These are phyloP conservation scores for Ylistrum balloti DNA, from an alignment of 1,140 invertebrate genomes.

Conservation along the genomic window DNA sequence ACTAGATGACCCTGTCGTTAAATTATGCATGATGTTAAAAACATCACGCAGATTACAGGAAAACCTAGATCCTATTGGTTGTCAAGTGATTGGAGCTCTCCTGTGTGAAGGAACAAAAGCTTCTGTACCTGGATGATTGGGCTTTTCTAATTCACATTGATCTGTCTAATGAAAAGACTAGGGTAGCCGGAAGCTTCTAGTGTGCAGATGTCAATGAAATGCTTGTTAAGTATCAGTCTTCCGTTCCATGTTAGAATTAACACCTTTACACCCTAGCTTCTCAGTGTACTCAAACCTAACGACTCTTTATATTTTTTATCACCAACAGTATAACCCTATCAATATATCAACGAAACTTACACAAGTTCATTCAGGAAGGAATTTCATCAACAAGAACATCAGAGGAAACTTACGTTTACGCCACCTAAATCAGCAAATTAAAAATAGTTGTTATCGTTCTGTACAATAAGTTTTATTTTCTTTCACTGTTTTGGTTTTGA, in stretches of 20 bases:
- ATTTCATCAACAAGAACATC: not conserved
- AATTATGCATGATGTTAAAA: slow-evolving; percentile 36
- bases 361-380: not conserved
- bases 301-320: not conserved
- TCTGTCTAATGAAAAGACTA: slow-evolving; percentile 17
- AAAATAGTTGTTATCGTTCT: too few species aligned
- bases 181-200: slow-evolving; percentile 11
- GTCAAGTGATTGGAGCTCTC: slow-evolving; percentile 19
- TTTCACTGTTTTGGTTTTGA: too few species aligned
- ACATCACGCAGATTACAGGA: slow-evolving; percentile 3
- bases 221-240: not conserved
- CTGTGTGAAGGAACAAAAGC: slow-evolving; percentile 6
- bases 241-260: not conserved
- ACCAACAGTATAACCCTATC: too few species aligned
- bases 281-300: not conserved
- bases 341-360: not conserved
- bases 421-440: too few species aligned
- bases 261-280: not conserved
- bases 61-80: not conserved
- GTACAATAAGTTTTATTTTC: too few species aligned
- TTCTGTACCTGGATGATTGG: not conserved
- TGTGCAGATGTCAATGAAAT: slow-evolving; percentile 25
- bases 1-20: slow-evolving; percentile 5
- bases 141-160: slow-evolving; percentile 22
- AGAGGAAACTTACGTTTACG: too few species aligned